A percentile compares a stretch with the other conserved stretches of the same genome.
phyloP scores from a whole-genome alignment of 2,113 vertebrate genomes.

The Plecotus auritus region DNA sequence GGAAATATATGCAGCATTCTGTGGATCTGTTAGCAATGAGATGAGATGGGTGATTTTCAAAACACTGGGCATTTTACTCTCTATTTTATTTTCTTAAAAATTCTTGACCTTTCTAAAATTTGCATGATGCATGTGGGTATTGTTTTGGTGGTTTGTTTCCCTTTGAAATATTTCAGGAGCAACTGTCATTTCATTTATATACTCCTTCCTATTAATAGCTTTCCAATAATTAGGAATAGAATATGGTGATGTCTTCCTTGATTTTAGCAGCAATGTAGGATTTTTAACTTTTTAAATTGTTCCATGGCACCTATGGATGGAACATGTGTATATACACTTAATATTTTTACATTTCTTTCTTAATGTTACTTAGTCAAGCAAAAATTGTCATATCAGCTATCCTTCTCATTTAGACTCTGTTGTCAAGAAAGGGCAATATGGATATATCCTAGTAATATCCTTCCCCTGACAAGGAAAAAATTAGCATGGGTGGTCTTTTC shows the following conservation, averaged over 20 bases:
- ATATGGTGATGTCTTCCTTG: neutral
- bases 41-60: neutral
- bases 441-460: neutral
- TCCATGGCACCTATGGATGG: neutral
- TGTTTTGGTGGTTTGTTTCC: slow-evolving; percentile 11
- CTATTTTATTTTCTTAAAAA: slow-evolving; percentile 45
- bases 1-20: neutral
- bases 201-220: neutral
- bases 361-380: neutral
- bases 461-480: neutral
- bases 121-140: neutral
- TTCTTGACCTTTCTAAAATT: slow-evolving; percentile 35
- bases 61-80: neutral
- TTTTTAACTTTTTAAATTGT: neutral
- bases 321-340: neutral
- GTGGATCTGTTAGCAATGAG: neutral
- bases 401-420: neutral
- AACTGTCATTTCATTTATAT: neutral
- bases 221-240: neutral
- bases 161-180: neutral
- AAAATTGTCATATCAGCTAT: neutral
- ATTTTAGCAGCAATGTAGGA: neutral
- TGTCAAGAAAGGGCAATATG: neutral
- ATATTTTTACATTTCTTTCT: neutral
- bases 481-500: neutral